These are phyloP conservation scores for Calidris pugnax DNA, from an alignment of 2,113 vertebrate species.

Conservation along the genomic window DNA sequence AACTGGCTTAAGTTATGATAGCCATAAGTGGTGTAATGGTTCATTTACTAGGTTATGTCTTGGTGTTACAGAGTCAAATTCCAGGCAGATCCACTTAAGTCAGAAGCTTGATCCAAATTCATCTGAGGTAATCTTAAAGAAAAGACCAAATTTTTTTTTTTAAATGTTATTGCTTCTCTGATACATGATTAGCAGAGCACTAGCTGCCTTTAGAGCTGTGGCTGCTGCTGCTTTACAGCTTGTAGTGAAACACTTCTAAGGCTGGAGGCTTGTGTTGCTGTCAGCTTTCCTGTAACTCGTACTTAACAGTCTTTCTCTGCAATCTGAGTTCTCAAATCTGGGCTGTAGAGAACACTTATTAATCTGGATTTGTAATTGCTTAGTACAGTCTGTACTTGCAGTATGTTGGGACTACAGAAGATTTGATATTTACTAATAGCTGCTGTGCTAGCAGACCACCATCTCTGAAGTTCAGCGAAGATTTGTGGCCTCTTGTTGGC, in stretches of 20 bases:
- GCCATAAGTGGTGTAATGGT: slow-evolving; percentile 47
- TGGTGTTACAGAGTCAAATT: slow-evolving; percentile 72
- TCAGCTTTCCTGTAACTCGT: neutral
- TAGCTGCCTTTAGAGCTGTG: slow-evolving; percentile 37
- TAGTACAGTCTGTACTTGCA: neutral
- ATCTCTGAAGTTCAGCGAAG: slow-evolving; percentile 29
- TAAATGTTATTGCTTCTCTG: slow-evolving; percentile 48
- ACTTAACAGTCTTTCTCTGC: neutral
- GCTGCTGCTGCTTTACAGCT: slow-evolving; percentile 53
- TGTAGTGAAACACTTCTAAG: slow-evolving; percentile 9
- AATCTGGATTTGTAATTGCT: slow-evolving; percentile 16
- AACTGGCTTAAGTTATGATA: slow-evolving; percentile 53
- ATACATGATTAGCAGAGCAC: slow-evolving; percentile 30
- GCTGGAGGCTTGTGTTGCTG: slow-evolving; percentile 2
- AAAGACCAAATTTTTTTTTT: slow-evolving; percentile 18
- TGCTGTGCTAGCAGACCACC: neutral
- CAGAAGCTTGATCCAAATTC: slow-evolving; percentile 76
- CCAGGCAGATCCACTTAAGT: slow-evolving; percentile 70
- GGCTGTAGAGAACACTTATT: neutral
- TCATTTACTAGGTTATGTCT: slow-evolving; percentile 65
- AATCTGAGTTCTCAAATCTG: neutral
- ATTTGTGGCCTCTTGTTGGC: slow-evolving; percentile 11
- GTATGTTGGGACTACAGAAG: neutral
- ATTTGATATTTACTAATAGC: slow-evolving; percentile 9
- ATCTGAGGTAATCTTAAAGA: slow-evolving; percentile 73